Percentiles rank a stretch among this genome's conserved stretches.
phyloP scores from a whole-genome alignment of 2,888 invertebrate genomes.

The Periphyllus acericola region DNA sequence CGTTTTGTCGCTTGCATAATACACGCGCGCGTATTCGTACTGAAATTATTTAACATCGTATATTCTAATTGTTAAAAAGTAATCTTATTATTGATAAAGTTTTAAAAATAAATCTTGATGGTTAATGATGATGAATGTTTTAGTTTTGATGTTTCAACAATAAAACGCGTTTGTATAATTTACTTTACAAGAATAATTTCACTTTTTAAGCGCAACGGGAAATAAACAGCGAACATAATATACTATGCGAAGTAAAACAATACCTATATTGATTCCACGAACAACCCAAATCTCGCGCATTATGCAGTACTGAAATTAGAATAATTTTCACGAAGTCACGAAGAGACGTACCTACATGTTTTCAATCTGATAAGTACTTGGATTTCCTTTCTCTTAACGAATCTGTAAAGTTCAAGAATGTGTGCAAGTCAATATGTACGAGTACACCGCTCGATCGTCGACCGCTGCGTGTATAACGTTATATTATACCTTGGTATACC shows the following conservation, averaged over 20 bases:
- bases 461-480: no score
- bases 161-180: no score
- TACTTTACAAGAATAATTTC: neutral
- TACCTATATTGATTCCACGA: neutral
- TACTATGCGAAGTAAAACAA: neutral
- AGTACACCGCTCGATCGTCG: no score
- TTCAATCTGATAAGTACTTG: slow-evolving; percentile 12
- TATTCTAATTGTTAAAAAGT: no score
- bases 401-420: slow-evolving; percentile 25
- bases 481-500: no score
- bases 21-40: neutral
- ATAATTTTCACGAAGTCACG: slow-evolving; percentile 26
- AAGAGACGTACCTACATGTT: neutral
- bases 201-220: neutral
- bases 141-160: no score
- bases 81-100: no score
- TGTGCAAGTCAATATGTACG: slow-evolving; percentile 3
- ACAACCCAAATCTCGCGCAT: slow-evolving; percentile 11
- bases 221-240: neutral
- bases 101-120: no score
- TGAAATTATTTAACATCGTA: neutral
- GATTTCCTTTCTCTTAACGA: slow-evolving; percentile 46
- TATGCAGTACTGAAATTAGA: neutral
- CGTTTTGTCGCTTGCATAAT: slow-evolving; percentile 11
- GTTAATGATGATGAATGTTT: no score